phyloP scores from a whole-genome alignment of 2,888 invertebrate genomes.

The Cephus pulcher region DNA sequence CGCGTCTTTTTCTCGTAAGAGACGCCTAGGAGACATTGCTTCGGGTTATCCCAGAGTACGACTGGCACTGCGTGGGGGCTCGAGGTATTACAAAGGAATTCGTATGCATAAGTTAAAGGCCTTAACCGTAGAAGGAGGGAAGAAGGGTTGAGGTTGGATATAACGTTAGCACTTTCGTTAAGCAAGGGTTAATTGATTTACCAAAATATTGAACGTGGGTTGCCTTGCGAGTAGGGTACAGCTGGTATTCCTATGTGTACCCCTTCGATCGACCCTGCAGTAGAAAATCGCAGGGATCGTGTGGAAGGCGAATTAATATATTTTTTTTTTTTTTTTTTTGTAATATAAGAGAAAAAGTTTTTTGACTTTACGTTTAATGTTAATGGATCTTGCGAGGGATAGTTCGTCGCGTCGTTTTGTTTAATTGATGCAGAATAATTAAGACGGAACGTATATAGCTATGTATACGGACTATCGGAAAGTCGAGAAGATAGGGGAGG shows the following conservation, averaged over 20 bases:
- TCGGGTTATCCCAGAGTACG: not conserved
- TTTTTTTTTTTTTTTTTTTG: not conserved
- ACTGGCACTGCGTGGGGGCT: not conserved
- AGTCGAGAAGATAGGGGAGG: not conserved
- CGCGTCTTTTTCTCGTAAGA: conserved; percentile 10
- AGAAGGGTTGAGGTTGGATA: not conserved
- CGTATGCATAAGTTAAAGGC: not conserved
- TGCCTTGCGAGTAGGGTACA: not conserved
- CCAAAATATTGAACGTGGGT: not conserved
- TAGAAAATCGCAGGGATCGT: not conserved
- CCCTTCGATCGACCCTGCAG: too few relatives aligned
- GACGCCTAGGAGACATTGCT: not conserved
- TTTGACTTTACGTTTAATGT: not conserved
- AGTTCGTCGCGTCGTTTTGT: not conserved
- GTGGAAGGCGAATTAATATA: not conserved
- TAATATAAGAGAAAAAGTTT: not conserved
- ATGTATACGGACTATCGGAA: not conserved
- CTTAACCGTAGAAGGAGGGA: not conserved
- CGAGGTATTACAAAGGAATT: not conserved
- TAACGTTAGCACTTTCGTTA: not conserved
- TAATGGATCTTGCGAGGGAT: not conserved
- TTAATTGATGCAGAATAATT: not conserved
- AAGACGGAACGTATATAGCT: not conserved
- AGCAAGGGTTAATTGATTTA: not conserved
- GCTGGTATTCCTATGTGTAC: too few relatives aligned